A percentile compares a stretch with the other conserved stretches of the same genome.
These are phyloP conservation scores for Heliconius hewitsoni DNA, from an alignment of 1,140 invertebrate species.

Conservation along the genomic window DNA sequence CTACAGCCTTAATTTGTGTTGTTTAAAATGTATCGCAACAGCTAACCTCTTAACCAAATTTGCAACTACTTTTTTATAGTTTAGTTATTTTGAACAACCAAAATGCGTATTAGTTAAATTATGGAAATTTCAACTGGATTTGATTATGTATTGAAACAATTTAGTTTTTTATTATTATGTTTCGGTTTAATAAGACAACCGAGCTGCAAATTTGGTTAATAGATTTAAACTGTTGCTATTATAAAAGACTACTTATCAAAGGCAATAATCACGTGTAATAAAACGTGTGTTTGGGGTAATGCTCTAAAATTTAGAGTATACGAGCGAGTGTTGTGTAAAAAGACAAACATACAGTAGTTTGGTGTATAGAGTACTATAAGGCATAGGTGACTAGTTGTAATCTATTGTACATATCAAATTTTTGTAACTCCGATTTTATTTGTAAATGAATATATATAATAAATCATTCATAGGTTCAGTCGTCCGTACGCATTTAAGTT, in stretches of 20 bases:
- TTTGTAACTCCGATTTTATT: conserved; percentile 48
- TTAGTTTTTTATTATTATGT: neutral
- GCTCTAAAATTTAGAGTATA: conserved; percentile 76
- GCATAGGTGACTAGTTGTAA: conserved; percentile 50
- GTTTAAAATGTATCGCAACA: neutral
- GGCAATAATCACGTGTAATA: conserved; percentile 42
- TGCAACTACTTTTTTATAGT: neutral
- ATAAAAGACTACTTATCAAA: conserved; percentile 33
- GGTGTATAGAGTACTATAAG: conserved; percentile 62
- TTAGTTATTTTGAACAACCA: neutral
- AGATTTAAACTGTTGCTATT: neutral
- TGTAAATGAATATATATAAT: conserved; percentile 17
- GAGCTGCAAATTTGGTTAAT: neutral
- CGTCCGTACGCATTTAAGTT: conserved; percentile 49
- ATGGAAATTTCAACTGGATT: no score
- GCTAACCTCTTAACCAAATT: neutral
- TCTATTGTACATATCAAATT: conserved; percentile 75
- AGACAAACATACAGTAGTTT: conserved; percentile 49
- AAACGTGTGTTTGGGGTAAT: conserved; percentile 44
- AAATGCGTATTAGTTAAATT: no score
- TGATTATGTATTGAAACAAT: neutral
- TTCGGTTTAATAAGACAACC: no score
- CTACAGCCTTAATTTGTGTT: conserved; percentile 48
- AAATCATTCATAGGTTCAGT: conserved; percentile 7
- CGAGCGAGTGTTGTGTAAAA: conserved; percentile 58